Conservation (phyloP, 2,113 vertebrate species). For the Eonycteris spelaea region DNA sequence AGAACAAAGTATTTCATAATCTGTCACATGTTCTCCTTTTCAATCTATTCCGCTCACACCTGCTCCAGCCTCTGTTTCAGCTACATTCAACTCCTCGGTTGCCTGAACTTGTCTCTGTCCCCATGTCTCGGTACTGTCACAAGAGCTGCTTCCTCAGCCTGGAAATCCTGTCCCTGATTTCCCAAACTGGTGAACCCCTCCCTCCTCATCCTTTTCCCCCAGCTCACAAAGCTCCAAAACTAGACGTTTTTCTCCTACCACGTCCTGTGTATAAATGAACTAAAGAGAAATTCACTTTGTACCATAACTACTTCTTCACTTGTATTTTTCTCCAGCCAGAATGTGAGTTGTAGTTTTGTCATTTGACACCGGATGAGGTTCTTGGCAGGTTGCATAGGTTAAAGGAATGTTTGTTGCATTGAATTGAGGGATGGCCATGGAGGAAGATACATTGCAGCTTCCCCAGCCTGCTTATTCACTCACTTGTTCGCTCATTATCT, state of each 20-base stretch:
- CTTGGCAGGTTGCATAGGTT: neutral
- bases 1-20: neutral
- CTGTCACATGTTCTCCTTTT: fast-evolving
- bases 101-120: neutral
- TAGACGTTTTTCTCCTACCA: neutral
- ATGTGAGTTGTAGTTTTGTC: neutral
- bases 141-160: neutral
- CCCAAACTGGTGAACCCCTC: fast-evolving
- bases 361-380: neutral
- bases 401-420: neutral
- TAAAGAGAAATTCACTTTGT: neutral
- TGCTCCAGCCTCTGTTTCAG: neutral
- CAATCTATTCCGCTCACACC: fast-evolving
- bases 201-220: neutral
- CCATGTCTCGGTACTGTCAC: neutral
- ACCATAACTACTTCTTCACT: neutral
- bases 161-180: neutral
- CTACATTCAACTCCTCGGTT: neutral
- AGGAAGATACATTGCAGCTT: neutral
- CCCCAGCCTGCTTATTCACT: neutral
- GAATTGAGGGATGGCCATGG: neutral
- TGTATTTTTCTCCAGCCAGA: neutral
- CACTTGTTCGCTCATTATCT: neutral
- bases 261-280: no score
- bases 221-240: neutral